Conservation (phyloP, 2,888 invertebrate species). For the Phyllotreta striolata region DNA sequence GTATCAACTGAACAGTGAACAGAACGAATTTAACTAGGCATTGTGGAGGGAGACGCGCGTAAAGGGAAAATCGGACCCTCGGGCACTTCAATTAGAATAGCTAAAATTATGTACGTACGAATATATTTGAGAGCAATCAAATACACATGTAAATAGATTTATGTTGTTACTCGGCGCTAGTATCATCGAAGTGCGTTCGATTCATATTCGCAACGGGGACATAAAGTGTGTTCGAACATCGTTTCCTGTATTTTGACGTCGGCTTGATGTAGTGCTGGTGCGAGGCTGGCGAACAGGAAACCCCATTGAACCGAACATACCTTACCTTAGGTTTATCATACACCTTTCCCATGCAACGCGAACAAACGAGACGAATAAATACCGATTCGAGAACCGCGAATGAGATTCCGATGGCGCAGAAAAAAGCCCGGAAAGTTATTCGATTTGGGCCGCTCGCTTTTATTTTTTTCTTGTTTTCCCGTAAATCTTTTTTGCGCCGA, state of each 20-base stretch:
- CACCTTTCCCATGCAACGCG: constrained; percentile 19
- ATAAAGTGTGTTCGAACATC: constrained; percentile 28
- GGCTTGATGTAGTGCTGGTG: background rate
- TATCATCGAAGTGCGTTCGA: constrained; percentile 24
- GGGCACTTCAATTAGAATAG: too few relatives aligned
- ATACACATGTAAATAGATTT: constrained; percentile 29
- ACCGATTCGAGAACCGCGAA: too few relatives aligned
- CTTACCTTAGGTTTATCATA: constrained; percentile 20
- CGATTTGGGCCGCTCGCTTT: too few relatives aligned
- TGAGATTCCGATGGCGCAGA: too few relatives aligned
- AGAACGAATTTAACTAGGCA: too few relatives aligned
- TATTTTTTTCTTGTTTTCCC: too few relatives aligned
- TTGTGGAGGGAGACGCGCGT: too few relatives aligned
- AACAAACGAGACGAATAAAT: background rate
- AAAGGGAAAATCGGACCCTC: too few relatives aligned
- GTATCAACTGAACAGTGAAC: too few relatives aligned
- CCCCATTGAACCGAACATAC: constrained; percentile 24
- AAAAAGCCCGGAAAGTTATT: too few relatives aligned
- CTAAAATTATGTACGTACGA: too few relatives aligned
- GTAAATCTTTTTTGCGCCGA: too few relatives aligned
- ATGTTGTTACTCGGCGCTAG: constrained; percentile 18
- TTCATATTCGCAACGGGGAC: constrained; percentile 27
- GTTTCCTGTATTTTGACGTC: constrained; percentile 32
- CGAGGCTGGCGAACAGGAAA: constrained; percentile 21
- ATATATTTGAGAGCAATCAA: constrained; percentile 20